phyloP scores from a whole-genome alignment of 2,797 vertebrate species.

The Poecilia wingei region DNA sequence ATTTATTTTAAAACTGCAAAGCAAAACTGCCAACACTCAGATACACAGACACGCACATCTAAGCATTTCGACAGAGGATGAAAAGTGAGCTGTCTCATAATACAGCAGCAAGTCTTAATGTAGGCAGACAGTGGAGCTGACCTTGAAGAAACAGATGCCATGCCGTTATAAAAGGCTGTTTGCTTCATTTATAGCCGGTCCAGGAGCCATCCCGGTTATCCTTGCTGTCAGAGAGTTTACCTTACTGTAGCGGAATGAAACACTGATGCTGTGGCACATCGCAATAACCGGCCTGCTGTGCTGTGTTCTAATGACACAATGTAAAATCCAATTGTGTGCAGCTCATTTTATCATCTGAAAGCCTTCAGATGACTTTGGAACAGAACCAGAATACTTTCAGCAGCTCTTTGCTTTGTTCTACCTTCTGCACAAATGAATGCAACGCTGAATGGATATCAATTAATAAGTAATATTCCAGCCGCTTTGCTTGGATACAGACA shows the following conservation, averaged over 20 bases:
- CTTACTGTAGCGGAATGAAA: slow-evolving; percentile 6
- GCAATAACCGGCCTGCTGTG: neutral
- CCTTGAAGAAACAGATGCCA: slow-evolving; percentile 17
- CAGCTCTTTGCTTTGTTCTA: slow-evolving; percentile 65
- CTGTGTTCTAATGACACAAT: slow-evolving; percentile 6
- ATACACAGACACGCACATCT: neutral
- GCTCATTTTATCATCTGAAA: slow-evolving; percentile 24
- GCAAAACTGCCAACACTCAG: neutral
- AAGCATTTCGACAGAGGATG: neutral
- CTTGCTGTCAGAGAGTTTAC: slow-evolving; percentile 6
- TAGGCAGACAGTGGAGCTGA: slow-evolving; percentile 12
- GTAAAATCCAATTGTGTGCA: slow-evolving; percentile 7
- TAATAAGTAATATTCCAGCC: slow-evolving; percentile 79
- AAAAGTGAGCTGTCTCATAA: slow-evolving; percentile 9
- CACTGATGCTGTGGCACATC: slow-evolving; percentile 2
- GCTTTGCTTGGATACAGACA: slow-evolving; percentile 83
- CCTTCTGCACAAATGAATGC: slow-evolving; percentile 64
- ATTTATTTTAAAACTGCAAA: neutral
- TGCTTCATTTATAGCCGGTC: slow-evolving; percentile 15
- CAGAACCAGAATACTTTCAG: slow-evolving; percentile 61
- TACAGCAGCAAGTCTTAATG: slow-evolving; percentile 4
- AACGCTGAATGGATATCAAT: slow-evolving; percentile 81
- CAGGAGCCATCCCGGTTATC: slow-evolving; percentile 5
- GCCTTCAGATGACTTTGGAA: slow-evolving; percentile 62
- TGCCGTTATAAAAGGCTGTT: slow-evolving; percentile 9